Percentiles rank a stretch among this genome's conserved stretches.
phyloP scores from a whole-genome alignment of 2,888 invertebrate genomes.

The Archaeoteleia sp. region DNA sequence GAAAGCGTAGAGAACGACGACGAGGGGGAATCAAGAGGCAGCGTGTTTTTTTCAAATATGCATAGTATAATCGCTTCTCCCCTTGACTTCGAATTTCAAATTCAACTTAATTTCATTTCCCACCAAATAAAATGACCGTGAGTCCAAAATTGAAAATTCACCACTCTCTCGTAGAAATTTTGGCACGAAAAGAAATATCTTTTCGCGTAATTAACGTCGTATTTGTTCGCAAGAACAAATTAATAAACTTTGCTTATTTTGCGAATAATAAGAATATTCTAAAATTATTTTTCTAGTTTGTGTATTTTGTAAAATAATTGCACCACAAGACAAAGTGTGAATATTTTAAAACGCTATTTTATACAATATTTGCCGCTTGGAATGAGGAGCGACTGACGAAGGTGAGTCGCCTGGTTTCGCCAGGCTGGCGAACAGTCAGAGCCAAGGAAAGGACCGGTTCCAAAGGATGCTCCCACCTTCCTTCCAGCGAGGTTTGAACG shows the following conservation, averaged over 20 bases:
- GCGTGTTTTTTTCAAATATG: slow-evolving; percentile 16
- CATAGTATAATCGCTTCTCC: slow-evolving; percentile 12
- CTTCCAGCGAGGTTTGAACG: slow-evolving; percentile 55
- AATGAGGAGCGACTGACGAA: slow-evolving; percentile 34
- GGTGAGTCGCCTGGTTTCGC: slow-evolving; percentile 57
- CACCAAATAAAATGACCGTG: too few relatives aligned
- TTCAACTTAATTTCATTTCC: slow-evolving; percentile 7
- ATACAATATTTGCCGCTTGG: slow-evolving; percentile 39
- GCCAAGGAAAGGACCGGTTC: slow-evolving; percentile 71
- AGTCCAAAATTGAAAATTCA: too few relatives aligned
- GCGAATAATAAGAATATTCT: not conserved
- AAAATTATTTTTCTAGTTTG: not conserved
- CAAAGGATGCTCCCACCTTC: slow-evolving; percentile 71
- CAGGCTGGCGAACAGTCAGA: slow-evolving; percentile 47
- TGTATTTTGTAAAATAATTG: slow-evolving; percentile 3
- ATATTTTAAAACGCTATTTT: slow-evolving; percentile 22
- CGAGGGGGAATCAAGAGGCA: slow-evolving; percentile 12
- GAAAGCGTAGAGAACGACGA: slow-evolving; percentile 14
- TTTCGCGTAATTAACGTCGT: too few relatives aligned
- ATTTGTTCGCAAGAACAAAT: too few relatives aligned
- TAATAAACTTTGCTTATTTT: too few relatives aligned
- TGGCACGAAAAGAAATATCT: too few relatives aligned
- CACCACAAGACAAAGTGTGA: not conserved
- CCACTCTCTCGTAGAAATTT: too few relatives aligned
- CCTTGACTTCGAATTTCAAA: slow-evolving; percentile 6